phyloP scores from a whole-genome alignment of 2,113 vertebrate species.

The Stegastes partitus region DNA sequence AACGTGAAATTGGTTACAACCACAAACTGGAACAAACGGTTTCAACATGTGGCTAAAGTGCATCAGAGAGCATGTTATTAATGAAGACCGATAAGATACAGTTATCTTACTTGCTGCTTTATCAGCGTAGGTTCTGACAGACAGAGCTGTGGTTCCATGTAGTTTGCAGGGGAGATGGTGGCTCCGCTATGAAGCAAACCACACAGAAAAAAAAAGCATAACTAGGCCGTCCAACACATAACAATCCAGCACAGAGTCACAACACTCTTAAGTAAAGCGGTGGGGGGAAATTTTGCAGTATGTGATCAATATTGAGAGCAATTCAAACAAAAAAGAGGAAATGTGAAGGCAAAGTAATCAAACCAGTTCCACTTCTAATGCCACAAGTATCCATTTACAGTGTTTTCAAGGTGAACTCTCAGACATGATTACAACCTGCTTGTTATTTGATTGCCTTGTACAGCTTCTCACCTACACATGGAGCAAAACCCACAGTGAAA shows the following conservation, averaged over 20 bases:
- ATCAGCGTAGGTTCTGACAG: constrained; percentile 91
- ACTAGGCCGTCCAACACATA: background rate
- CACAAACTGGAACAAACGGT: no score
- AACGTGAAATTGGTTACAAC: no score
- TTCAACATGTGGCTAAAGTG: constrained; percentile 12
- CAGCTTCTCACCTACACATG: background rate
- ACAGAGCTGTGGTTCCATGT: constrained; percentile 84
- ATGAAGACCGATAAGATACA: background rate
- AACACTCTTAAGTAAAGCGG: background rate
- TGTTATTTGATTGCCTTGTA: background rate
- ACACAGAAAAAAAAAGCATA: rapidly evolving
- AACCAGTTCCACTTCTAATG: background rate
- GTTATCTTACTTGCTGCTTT: constrained; percentile 87
- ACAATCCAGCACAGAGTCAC: background rate
- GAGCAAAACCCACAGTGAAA: no score
- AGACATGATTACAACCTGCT: no score
- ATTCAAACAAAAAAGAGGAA: background rate
- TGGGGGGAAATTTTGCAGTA: background rate
- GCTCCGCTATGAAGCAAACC: constrained; percentile 80
- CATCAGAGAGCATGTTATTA: rapidly evolving
- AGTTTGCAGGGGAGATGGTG: constrained; percentile 88
- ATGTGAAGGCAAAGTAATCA: background rate
- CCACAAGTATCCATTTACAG: background rate
- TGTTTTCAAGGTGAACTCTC: background rate
- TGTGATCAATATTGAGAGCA: background rate